Percentiles rank a stretch among this genome's conserved stretches.
Conservation (phyloP, 2,888 invertebrate species). For the Coleophora flavipennella region DNA sequence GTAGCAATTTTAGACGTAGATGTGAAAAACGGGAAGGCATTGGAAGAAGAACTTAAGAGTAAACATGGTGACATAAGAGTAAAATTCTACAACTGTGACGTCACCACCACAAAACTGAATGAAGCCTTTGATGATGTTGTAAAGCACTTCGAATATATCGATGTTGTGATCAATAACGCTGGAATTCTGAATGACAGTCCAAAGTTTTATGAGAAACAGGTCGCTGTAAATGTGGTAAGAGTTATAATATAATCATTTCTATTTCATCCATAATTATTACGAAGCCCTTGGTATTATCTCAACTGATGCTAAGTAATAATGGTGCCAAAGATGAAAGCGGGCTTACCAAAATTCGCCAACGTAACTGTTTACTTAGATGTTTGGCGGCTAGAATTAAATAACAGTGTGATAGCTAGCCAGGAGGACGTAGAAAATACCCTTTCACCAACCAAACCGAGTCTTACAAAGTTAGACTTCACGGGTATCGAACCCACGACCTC, state of each 20-base stretch:
- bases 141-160: slow-evolving; percentile 37
- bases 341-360: too few relatives aligned
- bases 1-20: slow-evolving; percentile 38
- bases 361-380: too few relatives aligned
- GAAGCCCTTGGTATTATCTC: too few relatives aligned
- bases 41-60: slow-evolving; percentile 27
- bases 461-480: too few relatives aligned
- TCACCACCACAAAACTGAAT: slow-evolving; percentile 32
- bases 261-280: too few relatives aligned
- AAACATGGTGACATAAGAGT: slow-evolving; percentile 28
- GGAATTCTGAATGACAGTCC: slow-evolving; percentile 50
- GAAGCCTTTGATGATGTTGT: slow-evolving; percentile 27
- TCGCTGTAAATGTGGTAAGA: slow-evolving; percentile 52
- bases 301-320: too few relatives aligned
- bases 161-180: slow-evolving; percentile 49
- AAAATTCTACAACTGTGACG: slow-evolving; percentile 40
- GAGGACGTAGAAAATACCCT: too few relatives aligned
- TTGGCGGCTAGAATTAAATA: too few relatives aligned
- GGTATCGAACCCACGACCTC: too few relatives aligned
- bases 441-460: too few relatives aligned
- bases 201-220: slow-evolving; percentile 36
- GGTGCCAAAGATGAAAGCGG: too few relatives aligned
- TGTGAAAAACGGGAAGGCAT: slow-evolving; percentile 19
- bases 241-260: neutral
- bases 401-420: too few relatives aligned